Percentiles rank a stretch among this genome's conserved stretches.
Evolutionary conservation across 2,888 invertebrate genomes (phyloP).

Genomic region (Nycteola revayana): DNA sequence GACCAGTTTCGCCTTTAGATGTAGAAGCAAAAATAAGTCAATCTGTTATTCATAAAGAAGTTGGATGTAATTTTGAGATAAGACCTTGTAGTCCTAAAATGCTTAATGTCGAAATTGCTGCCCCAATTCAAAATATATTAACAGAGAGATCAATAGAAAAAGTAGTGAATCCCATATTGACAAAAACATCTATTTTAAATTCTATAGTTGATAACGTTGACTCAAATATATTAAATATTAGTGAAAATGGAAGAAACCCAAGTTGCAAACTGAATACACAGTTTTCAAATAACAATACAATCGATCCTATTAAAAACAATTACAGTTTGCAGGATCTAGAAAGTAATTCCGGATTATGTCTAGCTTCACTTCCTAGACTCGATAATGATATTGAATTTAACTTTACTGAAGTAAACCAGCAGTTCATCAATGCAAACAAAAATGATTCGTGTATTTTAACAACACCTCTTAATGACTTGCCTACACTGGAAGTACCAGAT

Average conservation of each 20-base stretch:
- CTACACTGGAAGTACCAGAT: slow-evolving; percentile 38
- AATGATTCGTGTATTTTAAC: slow-evolving; percentile 37
- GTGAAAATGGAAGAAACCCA: slow-evolving; percentile 40
- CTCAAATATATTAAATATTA: slow-evolving; percentile 33
- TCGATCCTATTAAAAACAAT: slow-evolving; percentile 51
- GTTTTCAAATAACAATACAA: slow-evolving; percentile 41
- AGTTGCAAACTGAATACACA: slow-evolving; percentile 70
- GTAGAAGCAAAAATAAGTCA: slow-evolving; percentile 80
- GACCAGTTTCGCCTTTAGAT: slow-evolving; percentile 72
- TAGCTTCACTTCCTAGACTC: slow-evolving; percentile 68
- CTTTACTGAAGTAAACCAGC: slow-evolving; percentile 77
- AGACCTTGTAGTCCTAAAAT: slow-evolving; percentile 78
- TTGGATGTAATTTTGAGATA: slow-evolving; percentile 79
- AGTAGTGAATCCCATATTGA: slow-evolving; percentile 59
- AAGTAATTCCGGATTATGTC: slow-evolving; percentile 67
- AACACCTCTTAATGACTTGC: slow-evolving; percentile 40
- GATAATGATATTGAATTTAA: slow-evolving; percentile 75
- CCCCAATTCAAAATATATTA: slow-evolving; percentile 62
- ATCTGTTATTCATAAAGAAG: slow-evolving; percentile 78
- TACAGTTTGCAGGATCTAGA: slow-evolving; percentile 70
- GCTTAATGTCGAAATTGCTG: slow-evolving; percentile 69
- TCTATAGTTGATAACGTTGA: slow-evolving; percentile 41
- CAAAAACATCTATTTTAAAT: slow-evolving; percentile 45
- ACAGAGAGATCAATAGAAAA: slow-evolving; percentile 70
- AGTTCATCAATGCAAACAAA: slow-evolving; percentile 75